Evolutionary conservation across 2,888 invertebrate species (phyloP).

Genomic region (Drosophila pseudotakahashii): DNA sequence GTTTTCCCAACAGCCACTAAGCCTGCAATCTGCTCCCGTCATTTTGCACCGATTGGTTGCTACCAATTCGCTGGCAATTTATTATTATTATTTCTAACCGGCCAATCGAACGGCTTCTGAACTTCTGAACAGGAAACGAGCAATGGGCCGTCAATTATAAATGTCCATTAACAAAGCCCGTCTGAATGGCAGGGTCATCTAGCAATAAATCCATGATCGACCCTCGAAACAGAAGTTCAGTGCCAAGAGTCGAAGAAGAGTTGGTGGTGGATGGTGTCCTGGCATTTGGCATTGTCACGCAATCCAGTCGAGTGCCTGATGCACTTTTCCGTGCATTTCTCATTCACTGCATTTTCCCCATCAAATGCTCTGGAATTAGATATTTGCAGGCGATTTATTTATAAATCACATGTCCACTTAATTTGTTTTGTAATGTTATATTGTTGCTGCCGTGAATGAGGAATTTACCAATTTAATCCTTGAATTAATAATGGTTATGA

Average conservation of each 20-base stretch:
- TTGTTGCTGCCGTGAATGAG: background rate
- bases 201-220: constrained; percentile 68
- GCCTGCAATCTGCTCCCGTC: constrained; percentile 40
- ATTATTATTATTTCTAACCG: constrained; percentile 51
- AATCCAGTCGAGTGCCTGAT: constrained; percentile 24
- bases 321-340: constrained; percentile 49
- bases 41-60: background rate
- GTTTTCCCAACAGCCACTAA: constrained; percentile 16
- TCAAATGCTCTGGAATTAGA: constrained; percentile 66
- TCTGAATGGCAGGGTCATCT: constrained; percentile 57
- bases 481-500: too few species aligned
- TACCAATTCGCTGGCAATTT: constrained; percentile 29
- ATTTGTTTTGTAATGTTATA: background rate
- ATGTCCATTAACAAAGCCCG: constrained; percentile 52
- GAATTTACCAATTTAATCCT: background rate
- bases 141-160: constrained; percentile 30
- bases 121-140: constrained; percentile 31
- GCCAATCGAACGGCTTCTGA: constrained; percentile 29
- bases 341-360: constrained; percentile 63
- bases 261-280: background rate
- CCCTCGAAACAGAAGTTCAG: constrained; percentile 63
- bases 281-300: constrained; percentile 64
- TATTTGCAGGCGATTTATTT: constrained; percentile 54
- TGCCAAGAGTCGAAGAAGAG: constrained; percentile 28
- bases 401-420: background rate